Conservation (phyloP, 2,797 vertebrate species). For the Dipus sagitta region DNA sequence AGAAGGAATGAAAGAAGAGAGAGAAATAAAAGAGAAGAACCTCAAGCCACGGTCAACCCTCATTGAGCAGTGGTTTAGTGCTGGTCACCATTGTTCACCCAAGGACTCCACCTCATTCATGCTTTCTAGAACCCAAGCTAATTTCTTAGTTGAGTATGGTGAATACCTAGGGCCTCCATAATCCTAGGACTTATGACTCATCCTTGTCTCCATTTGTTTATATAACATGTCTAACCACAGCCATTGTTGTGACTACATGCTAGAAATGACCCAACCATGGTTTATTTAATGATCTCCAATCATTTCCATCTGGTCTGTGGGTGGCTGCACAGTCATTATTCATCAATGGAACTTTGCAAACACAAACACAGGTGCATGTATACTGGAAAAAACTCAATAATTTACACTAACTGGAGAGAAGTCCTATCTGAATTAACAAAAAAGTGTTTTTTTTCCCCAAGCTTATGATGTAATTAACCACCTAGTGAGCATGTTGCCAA, state of each 20-base stretch:
- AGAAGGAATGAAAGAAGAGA: not conserved
- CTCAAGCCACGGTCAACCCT: not conserved
- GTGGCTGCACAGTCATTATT: conserved; percentile 81
- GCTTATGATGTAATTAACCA: conserved; percentile 64
- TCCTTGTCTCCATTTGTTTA: conserved; percentile 77
- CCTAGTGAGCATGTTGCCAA: conserved; percentile 41
- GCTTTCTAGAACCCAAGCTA: not conserved
- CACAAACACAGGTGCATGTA: conserved; percentile 70
- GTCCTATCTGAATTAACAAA: conserved; percentile 63
- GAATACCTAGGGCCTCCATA: conserved; percentile 70
- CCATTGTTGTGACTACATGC: conserved; percentile 84
- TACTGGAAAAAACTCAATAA: conserved; percentile 70
- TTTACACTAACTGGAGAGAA: conserved; percentile 75
- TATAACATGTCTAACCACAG: conserved; percentile 84
- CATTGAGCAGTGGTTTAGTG: not conserved
- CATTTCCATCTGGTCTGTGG: conserved; percentile 77
- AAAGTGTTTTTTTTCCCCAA: conserved; percentile 59
- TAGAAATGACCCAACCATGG: conserved; percentile 82
- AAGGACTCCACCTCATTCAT: not conserved
- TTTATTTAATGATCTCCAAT: conserved; percentile 78
- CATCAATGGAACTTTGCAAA: conserved; percentile 56
- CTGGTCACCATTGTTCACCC: not conserved
- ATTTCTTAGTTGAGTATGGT: conserved; percentile 59
- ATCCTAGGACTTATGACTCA: conserved; percentile 84
- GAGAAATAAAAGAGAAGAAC: not conserved